Evolutionary conservation across 2,888 invertebrate species (phyloP).

Genomic region (Exocentrus adspersus): DNA sequence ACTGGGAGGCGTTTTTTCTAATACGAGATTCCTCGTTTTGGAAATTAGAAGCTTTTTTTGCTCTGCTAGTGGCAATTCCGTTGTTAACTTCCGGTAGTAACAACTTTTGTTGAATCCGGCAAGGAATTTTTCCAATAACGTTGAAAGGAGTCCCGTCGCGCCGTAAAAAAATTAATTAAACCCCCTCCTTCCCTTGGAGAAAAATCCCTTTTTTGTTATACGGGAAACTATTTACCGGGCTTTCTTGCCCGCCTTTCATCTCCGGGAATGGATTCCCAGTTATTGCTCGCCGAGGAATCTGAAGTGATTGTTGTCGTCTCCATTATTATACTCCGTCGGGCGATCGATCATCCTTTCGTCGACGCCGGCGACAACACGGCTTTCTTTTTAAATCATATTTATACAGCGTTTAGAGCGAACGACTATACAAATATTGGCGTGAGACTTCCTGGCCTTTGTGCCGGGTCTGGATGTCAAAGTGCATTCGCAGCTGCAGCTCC

Average conservation of each 20-base stretch:
- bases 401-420: neutral
- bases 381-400: constrained; percentile 1
- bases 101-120: neutral
- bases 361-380: no score
- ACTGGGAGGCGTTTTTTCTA: neutral
- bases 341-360: neutral
- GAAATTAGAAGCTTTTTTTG: neutral
- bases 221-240: constrained; percentile 1
- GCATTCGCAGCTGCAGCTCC: neutral
- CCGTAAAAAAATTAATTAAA: neutral
- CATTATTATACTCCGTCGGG: constrained; percentile 13
- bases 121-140: neutral
- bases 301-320: constrained; percentile 21
- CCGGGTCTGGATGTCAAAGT: neutral
- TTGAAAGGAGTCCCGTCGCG: neutral
- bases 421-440: neutral
- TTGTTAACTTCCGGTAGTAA: neutral
- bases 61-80: no score
- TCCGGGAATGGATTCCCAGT: constrained; percentile 9
- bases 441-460: neutral
- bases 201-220: neutral
- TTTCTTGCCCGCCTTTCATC: neutral
- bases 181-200: neutral
- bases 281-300: constrained; percentile 8
- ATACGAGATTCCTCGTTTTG: neutral